These are phyloP conservation scores for Calliscelio sp. DNA, from an alignment of 2,888 invertebrate species.

Conservation along the genomic window DNA sequence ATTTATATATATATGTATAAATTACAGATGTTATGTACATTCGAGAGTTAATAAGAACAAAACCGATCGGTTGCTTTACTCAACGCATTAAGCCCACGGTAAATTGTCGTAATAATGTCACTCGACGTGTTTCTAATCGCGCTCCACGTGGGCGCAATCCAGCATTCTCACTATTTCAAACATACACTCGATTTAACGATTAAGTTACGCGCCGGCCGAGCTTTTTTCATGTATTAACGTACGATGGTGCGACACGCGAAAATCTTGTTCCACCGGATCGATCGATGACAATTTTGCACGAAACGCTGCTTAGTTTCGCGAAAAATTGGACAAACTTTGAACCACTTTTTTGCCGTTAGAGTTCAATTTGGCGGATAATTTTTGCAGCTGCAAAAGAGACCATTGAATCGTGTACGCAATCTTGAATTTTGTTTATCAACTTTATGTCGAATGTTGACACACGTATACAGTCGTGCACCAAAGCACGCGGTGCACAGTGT, in stretches of 20 bases:
- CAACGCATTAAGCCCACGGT: constrained; percentile 75
- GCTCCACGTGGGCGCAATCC: constrained; percentile 65
- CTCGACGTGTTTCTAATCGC: constrained; percentile 65
- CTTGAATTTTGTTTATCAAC: constrained; percentile 60
- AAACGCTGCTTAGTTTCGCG: constrained; percentile 7
- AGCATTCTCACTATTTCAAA: constrained; percentile 61
- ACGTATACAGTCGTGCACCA: constrained; percentile 40
- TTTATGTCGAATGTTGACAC: constrained; percentile 57
- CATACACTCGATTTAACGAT: constrained; percentile 69
- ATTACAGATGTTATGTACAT: constrained; percentile 83
- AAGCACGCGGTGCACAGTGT: constrained; percentile 41
- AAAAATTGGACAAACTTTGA: constrained; percentile 13
- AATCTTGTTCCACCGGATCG: constrained; percentile 55
- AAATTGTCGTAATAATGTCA: constrained; percentile 72
- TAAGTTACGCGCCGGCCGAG: constrained; percentile 65
- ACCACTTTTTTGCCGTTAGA: not conserved
- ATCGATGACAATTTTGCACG: constrained; percentile 39
- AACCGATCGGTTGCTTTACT: constrained; percentile 47
- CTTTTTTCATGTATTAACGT: constrained; percentile 38
- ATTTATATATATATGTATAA: constrained; percentile 77
- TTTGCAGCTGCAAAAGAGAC: constrained; percentile 20
- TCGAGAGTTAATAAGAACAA: constrained; percentile 74
- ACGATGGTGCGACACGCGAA: constrained; percentile 57
- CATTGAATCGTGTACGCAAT: constrained; percentile 13
- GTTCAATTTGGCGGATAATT: constrained; percentile 36